These are phyloP conservation scores for Lomographa bimaculata DNA, from an alignment of 2,888 invertebrate species.

Conservation along the genomic window DNA sequence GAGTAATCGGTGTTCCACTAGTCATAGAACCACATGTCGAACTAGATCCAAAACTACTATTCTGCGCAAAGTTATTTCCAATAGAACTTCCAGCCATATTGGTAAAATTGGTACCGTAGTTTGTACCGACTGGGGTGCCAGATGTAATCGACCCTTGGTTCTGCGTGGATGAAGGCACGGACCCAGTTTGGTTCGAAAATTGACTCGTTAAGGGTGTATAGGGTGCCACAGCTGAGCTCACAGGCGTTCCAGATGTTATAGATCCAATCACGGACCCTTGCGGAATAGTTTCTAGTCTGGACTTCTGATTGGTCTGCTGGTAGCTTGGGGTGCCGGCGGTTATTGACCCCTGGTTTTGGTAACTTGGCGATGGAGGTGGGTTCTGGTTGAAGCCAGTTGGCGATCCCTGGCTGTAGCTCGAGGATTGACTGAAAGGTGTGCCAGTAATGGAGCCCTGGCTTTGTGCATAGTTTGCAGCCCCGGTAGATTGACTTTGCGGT, in stretches of 20 bases:
- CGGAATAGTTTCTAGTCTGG: constrained; percentile 65
- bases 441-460: constrained; percentile 23
- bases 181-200: constrained; percentile 24
- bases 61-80: too few relatives aligned
- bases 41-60: background rate
- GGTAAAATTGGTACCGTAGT: constrained; percentile 4
- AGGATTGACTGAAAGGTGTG: constrained; percentile 24
- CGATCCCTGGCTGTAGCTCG: constrained; percentile 29
- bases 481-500: constrained; percentile 16
- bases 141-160: constrained; percentile 41
- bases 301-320: constrained; percentile 47
- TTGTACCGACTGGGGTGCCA: constrained; percentile 29
- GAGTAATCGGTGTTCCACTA: constrained; percentile 1
- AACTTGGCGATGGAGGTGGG: background rate
- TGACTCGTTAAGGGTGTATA: constrained; percentile 36
- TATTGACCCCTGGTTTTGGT: constrained; percentile 13
- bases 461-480: constrained; percentile 6
- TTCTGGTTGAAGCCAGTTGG: constrained; percentile 13
- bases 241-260: constrained; percentile 38
- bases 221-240: constrained; percentile 36
- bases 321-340: constrained; percentile 7
- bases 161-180: background rate
- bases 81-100: too few relatives aligned
- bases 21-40: constrained; percentile 4
- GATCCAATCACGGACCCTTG: constrained; percentile 63